Conservation (phyloP, 2,797 vertebrate species). For the Liparis tanakae region DNA sequence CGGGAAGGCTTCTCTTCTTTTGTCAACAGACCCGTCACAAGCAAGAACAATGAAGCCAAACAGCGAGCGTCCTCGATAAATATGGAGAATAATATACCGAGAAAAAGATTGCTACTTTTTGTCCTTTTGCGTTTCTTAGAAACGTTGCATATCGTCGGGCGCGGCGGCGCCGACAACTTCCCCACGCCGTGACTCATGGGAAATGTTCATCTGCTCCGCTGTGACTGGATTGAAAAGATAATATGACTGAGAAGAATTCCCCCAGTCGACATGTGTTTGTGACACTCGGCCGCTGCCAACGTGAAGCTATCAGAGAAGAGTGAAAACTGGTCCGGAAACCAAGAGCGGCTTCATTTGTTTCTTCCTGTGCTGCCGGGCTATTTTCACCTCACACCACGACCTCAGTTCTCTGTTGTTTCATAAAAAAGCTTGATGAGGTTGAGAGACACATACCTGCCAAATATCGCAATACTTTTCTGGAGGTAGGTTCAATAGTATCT, state of each 20-base stretch:
- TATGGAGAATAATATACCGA: no score
- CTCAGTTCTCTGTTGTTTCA: constrained; percentile 16
- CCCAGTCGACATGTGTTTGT: constrained; percentile 23
- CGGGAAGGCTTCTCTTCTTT: constrained; percentile 24
- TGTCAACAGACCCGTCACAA: background rate
- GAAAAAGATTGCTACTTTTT: background rate
- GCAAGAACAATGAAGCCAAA: constrained; percentile 49
- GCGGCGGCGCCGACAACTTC: constrained; percentile 7
- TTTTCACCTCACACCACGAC: constrained; percentile 34
- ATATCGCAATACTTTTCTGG: background rate
- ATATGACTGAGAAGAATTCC: constrained; percentile 50
- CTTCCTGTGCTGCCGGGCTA: constrained; percentile 54
- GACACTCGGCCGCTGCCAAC: constrained; percentile 22
- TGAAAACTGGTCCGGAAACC: constrained; percentile 37
- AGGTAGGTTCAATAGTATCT: background rate
- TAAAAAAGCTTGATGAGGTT: background rate
- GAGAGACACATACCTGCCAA: background rate
- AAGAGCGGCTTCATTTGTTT: constrained; percentile 34
- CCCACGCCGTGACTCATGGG: constrained; percentile 62
- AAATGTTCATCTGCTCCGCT: constrained; percentile 57
- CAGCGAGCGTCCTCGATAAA: constrained; percentile 12
- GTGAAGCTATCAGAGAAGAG: constrained; percentile 5
- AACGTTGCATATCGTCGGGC: constrained; percentile 8
- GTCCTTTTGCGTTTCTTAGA: constrained; percentile 30
- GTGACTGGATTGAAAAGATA: constrained; percentile 14